Evolutionary conservation across 2,797 vertebrate genomes (phyloP).

Genomic region (Leptodactylus fallax): DNA sequence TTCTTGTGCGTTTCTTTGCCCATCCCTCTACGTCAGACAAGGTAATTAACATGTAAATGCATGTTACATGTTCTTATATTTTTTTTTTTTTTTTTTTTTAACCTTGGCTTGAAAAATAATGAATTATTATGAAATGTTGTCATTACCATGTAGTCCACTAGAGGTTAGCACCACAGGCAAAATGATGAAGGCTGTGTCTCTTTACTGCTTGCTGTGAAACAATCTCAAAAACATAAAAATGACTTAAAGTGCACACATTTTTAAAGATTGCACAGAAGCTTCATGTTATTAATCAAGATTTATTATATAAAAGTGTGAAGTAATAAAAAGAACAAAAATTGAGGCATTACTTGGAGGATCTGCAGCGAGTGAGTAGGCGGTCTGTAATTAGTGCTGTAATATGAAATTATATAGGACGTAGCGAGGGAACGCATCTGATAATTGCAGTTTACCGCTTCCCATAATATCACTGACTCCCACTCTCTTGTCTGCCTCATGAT

Average conservation of each 20-base stretch:
- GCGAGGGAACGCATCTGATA: not conserved
- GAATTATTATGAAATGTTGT: not conserved
- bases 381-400: slow-evolving; percentile 39
- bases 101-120: not conserved
- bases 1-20: slow-evolving; percentile 93
- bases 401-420: slow-evolving; percentile 19
- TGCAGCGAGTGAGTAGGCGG: not conserved
- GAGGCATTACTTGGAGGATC: not conserved
- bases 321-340: not conserved
- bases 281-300: not conserved
- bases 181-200: too few species aligned
- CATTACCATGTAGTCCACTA: not conserved
- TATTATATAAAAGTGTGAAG: not conserved
- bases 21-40: slow-evolving; percentile 90
- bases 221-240: not conserved
- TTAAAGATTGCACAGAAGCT: too few species aligned
- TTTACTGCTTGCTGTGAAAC: slow-evolving; percentile 1
- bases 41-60: slow-evolving; percentile 74
- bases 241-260: too few species aligned
- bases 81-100: too few species aligned
- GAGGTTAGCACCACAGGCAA: not conserved
- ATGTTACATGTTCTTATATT: not conserved
- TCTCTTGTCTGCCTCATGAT: not conserved
- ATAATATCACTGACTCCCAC: slow-evolving; percentile 26
- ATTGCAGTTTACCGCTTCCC: slow-evolving; percentile 22